Evolutionary conservation across 2,113 vertebrate species (phyloP).

Genomic region (Seriola rivoliana): DNA sequence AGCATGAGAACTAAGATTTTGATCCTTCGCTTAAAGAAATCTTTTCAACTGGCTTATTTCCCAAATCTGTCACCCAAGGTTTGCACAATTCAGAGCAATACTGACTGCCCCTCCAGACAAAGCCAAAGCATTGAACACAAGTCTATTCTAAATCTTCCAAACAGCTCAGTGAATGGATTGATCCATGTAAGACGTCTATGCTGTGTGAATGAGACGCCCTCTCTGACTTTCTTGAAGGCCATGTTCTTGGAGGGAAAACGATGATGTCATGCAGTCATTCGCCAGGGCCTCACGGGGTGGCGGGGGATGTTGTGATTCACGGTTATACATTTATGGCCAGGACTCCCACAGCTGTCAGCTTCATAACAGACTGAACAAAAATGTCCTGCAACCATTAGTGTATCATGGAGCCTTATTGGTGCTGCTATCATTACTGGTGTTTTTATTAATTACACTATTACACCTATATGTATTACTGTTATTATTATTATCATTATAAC

Average conservation of each 20-base stretch:
- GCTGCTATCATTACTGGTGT: neutral
- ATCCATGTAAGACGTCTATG: conserved; percentile 27
- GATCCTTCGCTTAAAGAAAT: conserved; percentile 6
- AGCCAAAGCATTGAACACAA: conserved; percentile 17
- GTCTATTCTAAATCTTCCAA: conserved; percentile 29
- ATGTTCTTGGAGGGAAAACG: conserved; percentile 44
- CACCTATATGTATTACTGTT: no score
- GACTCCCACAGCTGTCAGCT: conserved; percentile 54
- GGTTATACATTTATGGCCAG: conserved; percentile 61
- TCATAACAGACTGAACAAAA: conserved; percentile 50
- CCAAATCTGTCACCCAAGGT: conserved; percentile 31
- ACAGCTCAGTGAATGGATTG: conserved; percentile 21
- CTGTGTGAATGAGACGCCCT: conserved; percentile 25
- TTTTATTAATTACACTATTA: neutral
- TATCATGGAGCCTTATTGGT: neutral
- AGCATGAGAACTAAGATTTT: conserved; percentile 21
- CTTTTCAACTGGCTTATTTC: conserved; percentile 28
- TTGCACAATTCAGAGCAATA: conserved; percentile 23
- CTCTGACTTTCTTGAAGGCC: conserved; percentile 51
- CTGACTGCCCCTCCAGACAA: conserved; percentile 36
- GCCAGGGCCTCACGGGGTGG: conserved; percentile 29
- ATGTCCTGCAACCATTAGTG: neutral
- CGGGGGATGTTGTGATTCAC: conserved; percentile 55
- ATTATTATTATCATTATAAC: neutral
- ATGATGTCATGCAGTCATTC: conserved; percentile 69